These are phyloP conservation scores for Drosophila albomicans DNA, from an alignment of 1,140 invertebrate species.

Conservation along the genomic window DNA sequence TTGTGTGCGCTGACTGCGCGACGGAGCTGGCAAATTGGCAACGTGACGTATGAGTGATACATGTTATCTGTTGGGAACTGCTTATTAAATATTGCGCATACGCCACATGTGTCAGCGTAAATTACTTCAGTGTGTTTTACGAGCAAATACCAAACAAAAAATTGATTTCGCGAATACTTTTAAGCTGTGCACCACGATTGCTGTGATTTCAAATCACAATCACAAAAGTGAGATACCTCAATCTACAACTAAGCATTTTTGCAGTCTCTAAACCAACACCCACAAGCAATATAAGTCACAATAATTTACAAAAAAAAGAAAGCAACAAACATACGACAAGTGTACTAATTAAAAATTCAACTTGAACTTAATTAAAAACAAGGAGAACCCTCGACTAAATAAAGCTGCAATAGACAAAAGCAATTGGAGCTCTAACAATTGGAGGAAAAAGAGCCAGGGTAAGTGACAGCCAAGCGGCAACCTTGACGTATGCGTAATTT, in stretches of 20 bases:
- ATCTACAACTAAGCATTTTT: constrained; percentile 41
- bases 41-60: constrained; percentile 79
- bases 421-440: constrained; percentile 37
- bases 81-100: constrained; percentile 80
- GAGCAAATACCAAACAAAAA: constrained; percentile 41
- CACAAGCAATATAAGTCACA: constrained; percentile 67
- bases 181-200: constrained; percentile 2
- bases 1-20: constrained; percentile 33
- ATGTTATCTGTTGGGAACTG: constrained; percentile 49
- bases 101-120: constrained; percentile 60
- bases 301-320: constrained; percentile 44
- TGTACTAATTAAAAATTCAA: constrained; percentile 23
- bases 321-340: constrained; percentile 17
- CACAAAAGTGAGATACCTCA: constrained; percentile 37
- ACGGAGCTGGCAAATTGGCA: constrained; percentile 41
- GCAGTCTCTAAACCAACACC: constrained; percentile 43
- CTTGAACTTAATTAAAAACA: constrained; percentile 40
- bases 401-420: constrained; percentile 15
- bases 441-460: constrained; percentile 32
- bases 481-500: constrained; percentile 37
- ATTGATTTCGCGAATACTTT: constrained; percentile 60
- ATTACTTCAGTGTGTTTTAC: constrained; percentile 53
- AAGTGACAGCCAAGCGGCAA: constrained; percentile 29
- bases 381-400: constrained; percentile 4
- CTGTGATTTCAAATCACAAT: constrained; percentile 4